Base-by-base conservation (phyloP, 2,888 invertebrate genomes). In the Chalcis sispes region DNA sequence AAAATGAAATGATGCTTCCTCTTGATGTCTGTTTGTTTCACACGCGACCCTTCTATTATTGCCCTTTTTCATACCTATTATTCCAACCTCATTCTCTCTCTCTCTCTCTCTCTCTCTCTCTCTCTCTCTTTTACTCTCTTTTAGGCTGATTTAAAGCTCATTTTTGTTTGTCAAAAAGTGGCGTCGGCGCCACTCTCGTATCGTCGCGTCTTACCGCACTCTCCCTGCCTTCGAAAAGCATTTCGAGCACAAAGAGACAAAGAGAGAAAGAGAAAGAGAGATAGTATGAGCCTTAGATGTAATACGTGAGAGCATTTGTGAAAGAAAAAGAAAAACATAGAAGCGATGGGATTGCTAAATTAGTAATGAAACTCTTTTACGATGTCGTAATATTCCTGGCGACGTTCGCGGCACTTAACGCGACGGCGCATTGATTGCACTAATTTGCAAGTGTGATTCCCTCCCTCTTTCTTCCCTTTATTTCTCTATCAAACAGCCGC, bases 71-170 rank as follows among this genome's bases (percentile, higher is more conserved):
- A 46, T 15, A 46, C 13, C 46, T 15, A 5, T 10, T 10, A 5
- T 15, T 46, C 15, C 46, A n/a, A n/a, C 4, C 52, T 23, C 27
- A 1, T 27, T 10, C 52, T 25, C 13, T 25, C 52, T 52, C 23
- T 52, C 3, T 27, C 25, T 2, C 4, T 48, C 20, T 54, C 20
- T 54, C 18, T 15, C 25, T 54, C 15, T 2, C 25, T 13, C 27
- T 25, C 52, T 7, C 52, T 54, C 13, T 48, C n/a, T 48, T 8
- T 48, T 25, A 25, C 15, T 25, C 27, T 23, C 23, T 52, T 2
- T 13, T 2, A 3, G 1, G 50, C 52, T 52, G 56, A 84, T 83
- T 81, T 80, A 79, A 79, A 83, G 82, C 83, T 85, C 83, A 83
- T 85, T 86, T 82, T 85, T 80, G 79, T 81, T 81, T 80, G 73